These are phyloP conservation scores for Pipistrellus pygmaeus DNA, from an alignment of 2,797 vertebrate species.

Conservation along the genomic window DNA sequence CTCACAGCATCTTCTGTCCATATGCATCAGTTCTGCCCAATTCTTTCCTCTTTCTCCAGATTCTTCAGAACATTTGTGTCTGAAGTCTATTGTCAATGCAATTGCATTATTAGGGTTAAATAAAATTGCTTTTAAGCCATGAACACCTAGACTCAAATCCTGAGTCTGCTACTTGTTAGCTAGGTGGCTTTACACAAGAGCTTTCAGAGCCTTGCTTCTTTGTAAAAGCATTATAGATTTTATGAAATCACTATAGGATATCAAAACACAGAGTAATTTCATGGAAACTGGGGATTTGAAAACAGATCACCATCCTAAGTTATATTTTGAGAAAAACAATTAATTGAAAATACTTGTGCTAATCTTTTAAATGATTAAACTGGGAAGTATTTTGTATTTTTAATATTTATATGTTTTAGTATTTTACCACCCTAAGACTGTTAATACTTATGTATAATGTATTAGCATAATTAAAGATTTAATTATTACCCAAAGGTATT, in stretches of 20 bases:
- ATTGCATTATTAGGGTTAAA: not conserved
- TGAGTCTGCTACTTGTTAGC: not conserved
- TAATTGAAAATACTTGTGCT: not conserved
- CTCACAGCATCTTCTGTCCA: not conserved
- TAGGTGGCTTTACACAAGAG: not conserved
- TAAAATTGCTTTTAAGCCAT: constrained; percentile 6
- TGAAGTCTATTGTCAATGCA: not conserved
- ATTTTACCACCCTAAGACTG: not conserved
- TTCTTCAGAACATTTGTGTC: not conserved
- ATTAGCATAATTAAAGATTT: not conserved
- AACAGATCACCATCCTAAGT: not conserved
- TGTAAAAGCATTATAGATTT: not conserved
- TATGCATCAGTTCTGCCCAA: not conserved
- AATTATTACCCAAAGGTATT: not conserved
- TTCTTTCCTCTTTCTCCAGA: not conserved
- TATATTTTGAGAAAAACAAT: not conserved
- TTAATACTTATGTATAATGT: not conserved
- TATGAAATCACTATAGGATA: not conserved
- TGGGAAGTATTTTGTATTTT: not conserved
- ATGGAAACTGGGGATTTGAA: not conserved
- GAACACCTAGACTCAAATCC: not conserved
- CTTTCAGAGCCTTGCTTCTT: not conserved
- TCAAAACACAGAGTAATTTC: not conserved
- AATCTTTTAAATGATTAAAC: not conserved
- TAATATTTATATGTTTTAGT: not conserved